phyloP scores from a whole-genome alignment of 2,888 invertebrate genomes.

The Agrotis segetum region DNA sequence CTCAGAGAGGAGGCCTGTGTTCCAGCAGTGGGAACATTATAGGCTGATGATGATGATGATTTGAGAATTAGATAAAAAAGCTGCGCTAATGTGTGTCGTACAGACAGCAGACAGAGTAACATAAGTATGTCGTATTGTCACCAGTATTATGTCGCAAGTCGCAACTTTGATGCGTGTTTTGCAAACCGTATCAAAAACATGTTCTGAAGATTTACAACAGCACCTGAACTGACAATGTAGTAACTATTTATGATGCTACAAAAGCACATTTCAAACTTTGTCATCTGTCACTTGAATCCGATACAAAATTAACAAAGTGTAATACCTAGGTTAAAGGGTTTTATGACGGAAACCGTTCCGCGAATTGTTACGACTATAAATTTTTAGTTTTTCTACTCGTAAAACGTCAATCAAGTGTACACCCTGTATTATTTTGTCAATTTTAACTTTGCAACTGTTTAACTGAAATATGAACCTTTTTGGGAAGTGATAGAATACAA shows the following conservation, averaged over 20 bases:
- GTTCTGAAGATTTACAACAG: slow-evolving; percentile 39
- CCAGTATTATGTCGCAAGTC: background rate
- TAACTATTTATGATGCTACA: slow-evolving; percentile 55
- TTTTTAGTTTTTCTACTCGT: slow-evolving; percentile 78
- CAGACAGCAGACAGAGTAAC: no score
- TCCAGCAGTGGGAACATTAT: no score
- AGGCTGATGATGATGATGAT: no score
- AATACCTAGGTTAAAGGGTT: slow-evolving; percentile 74
- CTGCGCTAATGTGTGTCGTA: no score
- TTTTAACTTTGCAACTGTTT: slow-evolving; percentile 15
- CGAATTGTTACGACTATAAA: slow-evolving; percentile 85
- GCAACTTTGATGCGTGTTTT: background rate
- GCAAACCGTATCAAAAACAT: background rate
- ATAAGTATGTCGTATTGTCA: no score
- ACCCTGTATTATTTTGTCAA: slow-evolving; percentile 66
- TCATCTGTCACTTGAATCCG: slow-evolving; percentile 70
- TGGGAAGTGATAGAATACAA: slow-evolving; percentile 9
- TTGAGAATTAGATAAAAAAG: no score
- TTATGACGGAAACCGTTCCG: slow-evolving; percentile 83
- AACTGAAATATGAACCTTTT: slow-evolving; percentile 41
- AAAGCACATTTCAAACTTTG: slow-evolving; percentile 58
- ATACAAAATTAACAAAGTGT: slow-evolving; percentile 69
- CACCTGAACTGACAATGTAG: slow-evolving; percentile 36
- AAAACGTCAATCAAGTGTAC: slow-evolving; percentile 84
- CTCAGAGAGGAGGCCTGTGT: no score